These are phyloP conservation scores for Punctoribates punctum DNA, from an alignment of 2,888 invertebrate genomes.

Conservation along the genomic window DNA sequence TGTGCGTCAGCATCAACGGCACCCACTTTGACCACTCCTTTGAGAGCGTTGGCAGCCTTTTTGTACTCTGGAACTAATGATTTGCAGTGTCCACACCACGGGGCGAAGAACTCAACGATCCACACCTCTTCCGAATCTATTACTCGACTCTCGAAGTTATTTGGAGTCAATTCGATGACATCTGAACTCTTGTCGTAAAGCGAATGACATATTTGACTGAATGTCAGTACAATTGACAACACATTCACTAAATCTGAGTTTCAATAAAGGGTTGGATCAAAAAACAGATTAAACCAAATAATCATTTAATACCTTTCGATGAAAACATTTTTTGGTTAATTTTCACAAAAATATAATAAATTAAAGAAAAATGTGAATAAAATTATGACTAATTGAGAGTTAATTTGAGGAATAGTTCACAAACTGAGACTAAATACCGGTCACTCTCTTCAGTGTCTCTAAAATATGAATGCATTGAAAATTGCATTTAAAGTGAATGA, in stretches of 20 bases:
- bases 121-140: slow-evolving; percentile 78
- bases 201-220: slow-evolving; percentile 31
- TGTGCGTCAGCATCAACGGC: slow-evolving; percentile 89
- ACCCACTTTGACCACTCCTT: slow-evolving; percentile 89
- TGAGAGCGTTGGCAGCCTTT: slow-evolving; percentile 85
- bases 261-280: not conserved
- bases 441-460: too few species aligned
- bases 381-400: not conserved
- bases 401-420: not conserved
- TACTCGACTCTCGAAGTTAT: slow-evolving; percentile 81
- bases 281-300: too few species aligned
- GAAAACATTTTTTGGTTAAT: not conserved
- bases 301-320: not conserved
- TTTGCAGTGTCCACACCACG: slow-evolving; percentile 66
- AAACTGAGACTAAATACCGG: not conserved
- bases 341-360: too few species aligned
- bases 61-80: slow-evolving; percentile 85
- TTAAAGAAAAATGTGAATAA: not conserved
- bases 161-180: slow-evolving; percentile 78
- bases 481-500: not conserved
- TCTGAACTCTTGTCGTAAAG: slow-evolving; percentile 58
- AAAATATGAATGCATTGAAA: too few species aligned
- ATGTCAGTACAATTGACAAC: not conserved
- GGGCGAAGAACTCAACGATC: slow-evolving; percentile 80
- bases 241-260: slow-evolving; percentile 9